Evolutionary conservation across 2,113 vertebrate species (phyloP).

Genomic region (Xenopus tropicalis): UCB_Xtro_10.0 CM004450.2:89816501-89817000

Average conservation of each 20-base stretch:
- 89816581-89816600: not conserved
- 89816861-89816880: not conserved
- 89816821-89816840: conserved; percentile 2
- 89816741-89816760: conserved; percentile 6
- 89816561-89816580: conserved; percentile 1
- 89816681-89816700: conserved; percentile 17
- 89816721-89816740: conserved; percentile 14
- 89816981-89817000: no score
- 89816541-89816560: not conserved
- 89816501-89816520: conserved; percentile 11
- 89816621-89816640: conserved; percentile 12
- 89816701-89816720: conserved; percentile 19
- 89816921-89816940: no score
- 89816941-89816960: no score
- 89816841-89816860: conserved; percentile 6
- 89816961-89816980: no score
- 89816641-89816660: conserved; percentile 16
- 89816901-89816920: no score
- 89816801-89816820: conserved; percentile 18
- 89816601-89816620: conserved; percentile 4
- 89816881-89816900: no score
- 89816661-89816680: conserved; percentile 17
- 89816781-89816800: conserved; percentile 19
- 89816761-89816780: conserved; percentile 8
- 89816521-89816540: not conserved